Evolutionary conservation across 2,888 invertebrate species (phyloP), one percentile per base, ranked within the genome.

Genomic region (Athrips mouffetella): DNA sequence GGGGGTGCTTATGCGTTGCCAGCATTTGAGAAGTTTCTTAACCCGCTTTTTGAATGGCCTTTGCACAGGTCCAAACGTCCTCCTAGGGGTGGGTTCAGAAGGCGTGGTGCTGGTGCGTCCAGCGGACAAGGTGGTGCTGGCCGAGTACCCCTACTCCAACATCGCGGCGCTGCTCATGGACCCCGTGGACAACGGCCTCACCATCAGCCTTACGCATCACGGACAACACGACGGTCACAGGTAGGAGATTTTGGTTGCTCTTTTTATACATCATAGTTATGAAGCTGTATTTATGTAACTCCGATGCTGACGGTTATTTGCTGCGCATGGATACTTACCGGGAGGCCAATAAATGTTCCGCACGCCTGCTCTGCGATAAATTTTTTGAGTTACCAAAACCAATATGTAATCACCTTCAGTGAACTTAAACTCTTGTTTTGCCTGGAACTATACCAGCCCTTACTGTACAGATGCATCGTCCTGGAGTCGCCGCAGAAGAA

Each of bases 141-240:
- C 96, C 47, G 97, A 98, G 69, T 97, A 97, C 73, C 93, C 94
- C 51, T 98, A 97, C 78, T 91, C 90, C 53, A 97, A 97, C 73
- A 94, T 98, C 41, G 98, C 98, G 66, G 95, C 96, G 8, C 93
- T 98, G 51, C 92, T 96, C 76, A 89, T 98, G 61, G 97, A 98
- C 75, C 96, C 97, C 0, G 96, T 96, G 61, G 98, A 98, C 77
- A 94, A 94, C 67, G 96, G 98, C 58, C 93, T 98, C 35, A 97
- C 97, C 0, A 92, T 98, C 60, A 96, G 96, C 49, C 85, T 98
- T 44, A 92, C 95, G 57, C 91, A 96, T 52, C 92, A 92, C 39
- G 88, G 86, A 1, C 88, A 87, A 33, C 84, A 81, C 40, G 88
- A 88, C 21, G 88, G 94, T 79, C 76, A 92, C 52, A 76, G 87